Base-by-base conservation (phyloP, 2,888 invertebrate genomes). In the Fragum whitleyi region DNA sequence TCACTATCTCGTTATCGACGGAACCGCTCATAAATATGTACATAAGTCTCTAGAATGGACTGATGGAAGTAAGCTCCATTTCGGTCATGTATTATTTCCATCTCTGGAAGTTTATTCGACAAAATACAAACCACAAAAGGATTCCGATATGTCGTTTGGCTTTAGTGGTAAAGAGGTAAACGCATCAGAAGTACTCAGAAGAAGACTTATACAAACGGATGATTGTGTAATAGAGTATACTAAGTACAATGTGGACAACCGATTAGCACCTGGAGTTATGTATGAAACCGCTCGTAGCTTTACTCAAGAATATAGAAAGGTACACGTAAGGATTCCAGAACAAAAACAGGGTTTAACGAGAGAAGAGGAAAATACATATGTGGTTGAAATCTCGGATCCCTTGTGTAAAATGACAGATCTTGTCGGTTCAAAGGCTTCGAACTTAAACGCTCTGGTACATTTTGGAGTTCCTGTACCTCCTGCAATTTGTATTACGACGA, bases 51-150 rank as follows among this genome's bases (percentile, higher is more conserved):
- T 61, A 3, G 19, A 28, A 11, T 7, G 3, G 3, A 61, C 5
- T 7, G 32, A 32, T 61, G 61, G 61, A 1, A 3, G n/a, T 16
- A n/a, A 61, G 26, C 19, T 61, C 29, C 2, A 61, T 11, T 61
- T 61, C 29, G 32, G 61, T 16, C 61, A 61, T 11, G 61, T 61
- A 3, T 19, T 61, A 32, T 61, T 61, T 61, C 61, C 61, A 32
- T 29, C 61, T 6, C 61, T 61, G 7, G 61, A 61, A 32, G 26
- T 6, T 16, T 61, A 61, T 61, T 28, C 61, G 6, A 32, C 32
- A 2, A n/a, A n/a, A n/a, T n/a, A n/a, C n/a, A n/a, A n/a, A n/a
- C n/a, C n/a, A n/a, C n/a, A n/a, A n/a, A n/a, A n/a, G n/a, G 57
- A 6, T 28, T 21, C 1, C 3, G 23, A 57, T 19, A 57, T 57